Evolutionary conservation across 2,113 vertebrate species (phyloP).

Genomic region (Tyrannus savana): DNA sequence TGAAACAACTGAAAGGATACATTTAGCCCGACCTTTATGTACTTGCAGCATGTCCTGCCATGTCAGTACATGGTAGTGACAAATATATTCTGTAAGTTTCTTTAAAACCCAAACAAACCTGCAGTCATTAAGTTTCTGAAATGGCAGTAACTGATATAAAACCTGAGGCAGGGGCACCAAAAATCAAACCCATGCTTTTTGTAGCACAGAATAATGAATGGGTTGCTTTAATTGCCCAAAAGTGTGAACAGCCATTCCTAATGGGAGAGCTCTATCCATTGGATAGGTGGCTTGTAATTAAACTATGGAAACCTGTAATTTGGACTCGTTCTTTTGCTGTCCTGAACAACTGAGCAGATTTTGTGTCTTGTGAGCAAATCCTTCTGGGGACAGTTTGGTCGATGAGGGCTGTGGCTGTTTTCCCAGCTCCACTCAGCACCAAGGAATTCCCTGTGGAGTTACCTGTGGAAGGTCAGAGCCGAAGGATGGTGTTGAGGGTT

Average conservation of each 20-base stretch:
- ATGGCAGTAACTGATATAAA: background rate
- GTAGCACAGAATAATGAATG: background rate
- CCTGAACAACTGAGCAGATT: background rate
- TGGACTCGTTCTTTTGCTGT: background rate
- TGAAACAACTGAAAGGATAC: background rate
- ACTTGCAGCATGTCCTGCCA: background rate
- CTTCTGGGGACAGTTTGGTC: background rate
- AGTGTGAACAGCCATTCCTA: background rate
- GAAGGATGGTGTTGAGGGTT: background rate
- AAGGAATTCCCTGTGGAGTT: background rate
- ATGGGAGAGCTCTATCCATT: background rate
- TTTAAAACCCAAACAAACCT: background rate
- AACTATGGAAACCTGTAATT: background rate
- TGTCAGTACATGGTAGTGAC: background rate
- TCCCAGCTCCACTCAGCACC: background rate
- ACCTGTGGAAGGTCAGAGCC: background rate
- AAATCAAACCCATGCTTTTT: background rate
- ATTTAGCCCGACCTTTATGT: background rate
- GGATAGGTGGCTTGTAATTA: background rate
- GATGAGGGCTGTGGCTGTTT: background rate
- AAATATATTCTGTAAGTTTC: background rate
- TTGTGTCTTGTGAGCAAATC: background rate
- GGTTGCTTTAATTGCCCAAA: background rate
- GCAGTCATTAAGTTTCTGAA: background rate
- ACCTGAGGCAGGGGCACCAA: background rate